phyloP scores from a whole-genome alignment of 35 echinoderm and acorn worm species.

The Lytechinus variegatus region DNA sequence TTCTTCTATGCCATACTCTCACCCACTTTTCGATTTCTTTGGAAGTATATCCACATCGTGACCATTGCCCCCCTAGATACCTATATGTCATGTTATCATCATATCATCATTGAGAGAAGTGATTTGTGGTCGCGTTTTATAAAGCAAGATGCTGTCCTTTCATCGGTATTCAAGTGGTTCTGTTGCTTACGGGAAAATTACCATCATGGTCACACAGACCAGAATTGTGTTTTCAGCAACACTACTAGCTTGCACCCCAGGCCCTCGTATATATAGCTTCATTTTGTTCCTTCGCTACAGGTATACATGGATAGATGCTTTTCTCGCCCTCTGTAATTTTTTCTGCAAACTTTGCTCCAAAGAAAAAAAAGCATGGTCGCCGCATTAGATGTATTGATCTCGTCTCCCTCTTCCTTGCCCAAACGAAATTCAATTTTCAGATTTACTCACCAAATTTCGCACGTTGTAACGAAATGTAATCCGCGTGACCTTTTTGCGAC shows the following conservation, averaged over 20 bases:
- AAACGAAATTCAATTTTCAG: constrained; percentile 15
- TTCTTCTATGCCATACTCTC: too few species aligned
- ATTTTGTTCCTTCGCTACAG: neutral
- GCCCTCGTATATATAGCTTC: neutral
- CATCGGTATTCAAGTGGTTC: too few species aligned
- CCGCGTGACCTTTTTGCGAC: neutral
- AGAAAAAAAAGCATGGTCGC: neutral
- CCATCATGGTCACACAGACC: too few species aligned
- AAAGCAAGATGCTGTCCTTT: too few species aligned
- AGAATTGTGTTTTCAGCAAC: too few species aligned
- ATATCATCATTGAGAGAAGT: too few species aligned
- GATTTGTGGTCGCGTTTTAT: too few species aligned
- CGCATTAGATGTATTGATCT: neutral
- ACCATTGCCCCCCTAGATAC: too few species aligned
- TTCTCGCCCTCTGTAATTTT: neutral
- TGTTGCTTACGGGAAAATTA: too few species aligned
- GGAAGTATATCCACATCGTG: too few species aligned
- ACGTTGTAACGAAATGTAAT: neutral
- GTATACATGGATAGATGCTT: neutral
- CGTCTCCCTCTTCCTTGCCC: neutral
- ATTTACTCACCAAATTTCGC: constrained; percentile 3
- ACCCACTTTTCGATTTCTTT: too few species aligned
- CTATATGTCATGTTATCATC: too few species aligned
- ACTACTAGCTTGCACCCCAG: neutral
- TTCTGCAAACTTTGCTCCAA: neutral